These are phyloP conservation scores for Nothura maculosa DNA, from an alignment of 2,797 vertebrate genomes.

Conservation along the genomic window DNA sequence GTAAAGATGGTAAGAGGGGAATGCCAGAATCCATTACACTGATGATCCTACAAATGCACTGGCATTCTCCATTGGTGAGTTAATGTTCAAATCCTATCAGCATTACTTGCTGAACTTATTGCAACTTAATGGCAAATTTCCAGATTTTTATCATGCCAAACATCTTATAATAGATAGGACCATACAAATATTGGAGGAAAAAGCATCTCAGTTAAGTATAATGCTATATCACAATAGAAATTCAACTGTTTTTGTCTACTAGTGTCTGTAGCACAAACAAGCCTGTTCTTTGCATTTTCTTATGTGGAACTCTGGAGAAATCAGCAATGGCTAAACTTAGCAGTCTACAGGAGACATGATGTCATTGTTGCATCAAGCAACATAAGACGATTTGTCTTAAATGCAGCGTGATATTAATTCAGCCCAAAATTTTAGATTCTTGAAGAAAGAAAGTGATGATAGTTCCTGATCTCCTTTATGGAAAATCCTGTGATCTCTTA, in stretches of 20 bases:
- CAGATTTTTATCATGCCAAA: slow-evolving; percentile 65
- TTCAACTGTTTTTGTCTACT: background rate
- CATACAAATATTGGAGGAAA: background rate
- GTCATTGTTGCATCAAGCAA: background rate
- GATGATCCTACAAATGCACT: slow-evolving; percentile 76
- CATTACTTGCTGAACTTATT: slow-evolving; percentile 69
- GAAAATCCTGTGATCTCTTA: background rate
- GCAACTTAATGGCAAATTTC: slow-evolving; percentile 73
- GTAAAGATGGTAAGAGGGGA: slow-evolving; percentile 79
- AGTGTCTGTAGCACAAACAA: background rate
- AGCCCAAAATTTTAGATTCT: background rate
- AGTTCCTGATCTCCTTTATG: background rate
- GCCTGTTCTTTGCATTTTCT: background rate
- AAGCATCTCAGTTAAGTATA: background rate
- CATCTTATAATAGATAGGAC: slow-evolving; percentile 50
- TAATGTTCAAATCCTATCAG: slow-evolving; percentile 80
- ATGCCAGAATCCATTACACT: slow-evolving; percentile 83
- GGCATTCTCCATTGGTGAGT: slow-evolving; percentile 72
- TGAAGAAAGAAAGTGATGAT: background rate
- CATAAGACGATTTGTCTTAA: background rate
- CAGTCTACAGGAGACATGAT: background rate
- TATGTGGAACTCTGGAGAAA: background rate
- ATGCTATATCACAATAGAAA: background rate
- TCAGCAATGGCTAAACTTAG: background rate
- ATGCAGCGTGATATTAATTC: background rate